These are phyloP conservation scores for Mycalesis mineus DNA, from an alignment of 2,888 invertebrate species.

Conservation along the genomic window DNA sequence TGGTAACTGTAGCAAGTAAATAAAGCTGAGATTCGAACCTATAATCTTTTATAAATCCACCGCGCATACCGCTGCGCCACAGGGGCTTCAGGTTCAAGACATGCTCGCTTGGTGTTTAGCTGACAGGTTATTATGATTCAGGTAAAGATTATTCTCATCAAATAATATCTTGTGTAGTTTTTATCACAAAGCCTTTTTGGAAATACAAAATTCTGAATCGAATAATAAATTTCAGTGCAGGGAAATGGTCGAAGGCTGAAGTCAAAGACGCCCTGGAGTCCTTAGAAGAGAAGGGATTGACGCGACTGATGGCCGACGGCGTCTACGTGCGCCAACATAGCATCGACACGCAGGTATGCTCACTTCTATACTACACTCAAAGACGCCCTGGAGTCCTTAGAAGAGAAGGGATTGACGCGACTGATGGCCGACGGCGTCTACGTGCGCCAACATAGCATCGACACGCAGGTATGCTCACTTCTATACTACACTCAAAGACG, in stretches of 20 bases:
- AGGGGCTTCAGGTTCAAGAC: too few relatives aligned
- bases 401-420: conserved; percentile 89
- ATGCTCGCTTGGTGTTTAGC: too few relatives aligned
- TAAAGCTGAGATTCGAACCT: too few relatives aligned
- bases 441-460: conserved; percentile 91
- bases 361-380: too few relatives aligned
- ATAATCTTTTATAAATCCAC: too few relatives aligned
- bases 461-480: conserved; percentile 80
- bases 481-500: conserved; percentile 41
- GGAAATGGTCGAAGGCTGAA: conserved; percentile 88
- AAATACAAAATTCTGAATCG: too few relatives aligned
- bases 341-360: conserved; percentile 85
- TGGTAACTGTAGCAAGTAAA: too few relatives aligned
- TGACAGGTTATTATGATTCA: too few relatives aligned
- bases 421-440: conserved; percentile 90
- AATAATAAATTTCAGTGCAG: conserved; percentile 78
- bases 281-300: conserved; percentile 88
- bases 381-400: conserved; percentile 83
- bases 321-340: conserved; percentile 92
- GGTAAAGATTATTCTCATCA: too few relatives aligned
- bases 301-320: conserved; percentile 89
- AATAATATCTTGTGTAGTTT: too few relatives aligned
- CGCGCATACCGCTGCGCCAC: too few relatives aligned
- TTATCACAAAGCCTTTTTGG: too few relatives aligned
- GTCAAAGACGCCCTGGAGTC: conserved; percentile 86